These are phyloP conservation scores for Natrix natrix DNA, from an alignment of 2,797 vertebrate genomes.

Conservation along the genomic window DNA sequence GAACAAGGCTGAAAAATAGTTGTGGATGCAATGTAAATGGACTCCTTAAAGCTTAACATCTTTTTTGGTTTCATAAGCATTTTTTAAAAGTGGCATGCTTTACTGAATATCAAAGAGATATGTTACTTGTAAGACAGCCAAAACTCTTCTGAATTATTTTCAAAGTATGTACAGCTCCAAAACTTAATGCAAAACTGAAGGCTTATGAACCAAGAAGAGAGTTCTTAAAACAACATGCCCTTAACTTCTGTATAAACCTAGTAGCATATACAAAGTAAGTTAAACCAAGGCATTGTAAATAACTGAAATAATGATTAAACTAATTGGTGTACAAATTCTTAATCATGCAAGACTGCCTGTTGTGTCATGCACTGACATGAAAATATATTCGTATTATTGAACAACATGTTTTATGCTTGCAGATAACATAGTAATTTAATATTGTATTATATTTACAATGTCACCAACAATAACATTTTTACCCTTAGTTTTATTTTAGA, in stretches of 20 bases:
- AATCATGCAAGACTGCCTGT: not conserved
- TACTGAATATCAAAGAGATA: not conserved
- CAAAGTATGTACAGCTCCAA: not conserved
- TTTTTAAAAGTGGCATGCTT: not conserved
- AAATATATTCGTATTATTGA: not conserved
- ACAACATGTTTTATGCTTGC: not conserved
- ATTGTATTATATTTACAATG: not conserved
- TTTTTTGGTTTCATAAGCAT: not conserved
- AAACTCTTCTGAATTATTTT: not conserved
- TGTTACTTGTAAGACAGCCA: not conserved
- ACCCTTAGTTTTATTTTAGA: not conserved
- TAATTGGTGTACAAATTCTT: not conserved
- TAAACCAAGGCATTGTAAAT: not conserved
- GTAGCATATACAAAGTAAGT: not conserved
- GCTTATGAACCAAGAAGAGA: not conserved
- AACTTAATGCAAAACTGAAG: not conserved
- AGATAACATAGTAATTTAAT: not conserved
- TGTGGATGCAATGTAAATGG: not conserved
- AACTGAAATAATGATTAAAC: not conserved
- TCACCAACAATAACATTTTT: not conserved
- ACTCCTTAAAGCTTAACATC: not conserved
- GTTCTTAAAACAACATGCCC: not conserved
- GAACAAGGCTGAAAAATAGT: not conserved
- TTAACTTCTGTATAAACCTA: not conserved
- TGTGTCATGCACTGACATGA: not conserved